phyloP scores from a whole-genome alignment of 2,797 vertebrate species.

The Aulostomus chinensis region DNA sequence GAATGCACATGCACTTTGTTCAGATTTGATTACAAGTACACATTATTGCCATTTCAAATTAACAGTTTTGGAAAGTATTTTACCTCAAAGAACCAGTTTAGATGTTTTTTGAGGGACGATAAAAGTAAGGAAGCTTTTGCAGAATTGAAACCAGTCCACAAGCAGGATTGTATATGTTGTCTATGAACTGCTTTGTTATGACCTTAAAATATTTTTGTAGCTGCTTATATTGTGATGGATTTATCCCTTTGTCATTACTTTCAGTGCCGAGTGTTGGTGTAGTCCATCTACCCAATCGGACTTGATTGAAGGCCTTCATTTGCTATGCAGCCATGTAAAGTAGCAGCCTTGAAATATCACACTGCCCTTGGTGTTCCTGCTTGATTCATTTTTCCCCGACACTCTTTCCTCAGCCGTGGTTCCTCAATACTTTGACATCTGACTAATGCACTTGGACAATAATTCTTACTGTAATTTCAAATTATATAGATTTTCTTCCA shows the following conservation, averaged over 20 bases:
- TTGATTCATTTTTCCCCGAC: constrained; percentile 71
- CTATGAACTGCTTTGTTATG: constrained; percentile 22
- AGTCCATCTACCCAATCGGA: constrained; percentile 67
- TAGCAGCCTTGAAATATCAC: constrained; percentile 74
- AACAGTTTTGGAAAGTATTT: no score
- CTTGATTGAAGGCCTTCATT: constrained; percentile 84
- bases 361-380: constrained; percentile 77
- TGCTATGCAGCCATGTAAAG: constrained; percentile 82
- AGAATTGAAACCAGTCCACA: no score
- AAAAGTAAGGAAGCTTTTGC: no score
- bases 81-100: no score
- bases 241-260: constrained; percentile 72
- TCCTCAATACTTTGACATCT: constrained; percentile 50
- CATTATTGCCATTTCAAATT: no score
- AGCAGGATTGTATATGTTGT: not conserved
- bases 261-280: constrained; percentile 55
- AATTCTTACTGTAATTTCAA: constrained; percentile 23
- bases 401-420: constrained; percentile 49
- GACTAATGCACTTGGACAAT: constrained; percentile 30
- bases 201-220: constrained; percentile 35
- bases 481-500: not conserved
- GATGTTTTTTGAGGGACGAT: no score
- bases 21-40: no score
- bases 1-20: no score
- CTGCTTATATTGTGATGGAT: constrained; percentile 63